A percentile compares a stretch with the other conserved stretches of the same genome.
These are phyloP conservation scores for Anguilla anguilla DNA, from an alignment of 2,797 vertebrate species.

Conservation along the genomic window DNA sequence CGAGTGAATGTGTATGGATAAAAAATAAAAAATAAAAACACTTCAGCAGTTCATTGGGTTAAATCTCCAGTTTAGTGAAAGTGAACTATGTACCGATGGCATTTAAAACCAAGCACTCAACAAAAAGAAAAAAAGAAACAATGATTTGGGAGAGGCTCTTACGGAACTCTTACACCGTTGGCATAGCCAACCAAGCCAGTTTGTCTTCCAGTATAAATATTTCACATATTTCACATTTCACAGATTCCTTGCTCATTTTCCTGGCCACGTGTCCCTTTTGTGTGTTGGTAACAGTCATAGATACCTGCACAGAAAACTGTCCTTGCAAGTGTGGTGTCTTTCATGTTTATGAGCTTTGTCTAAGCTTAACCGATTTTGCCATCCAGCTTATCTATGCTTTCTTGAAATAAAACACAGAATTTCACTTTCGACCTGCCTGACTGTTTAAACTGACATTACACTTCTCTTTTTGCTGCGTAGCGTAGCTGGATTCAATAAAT, in stretches of 20 bases:
- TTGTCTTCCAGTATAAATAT: not conserved
- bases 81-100: not conserved
- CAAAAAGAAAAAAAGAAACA: not conserved
- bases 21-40: not conserved
- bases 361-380: not conserved
- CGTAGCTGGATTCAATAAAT: not conserved
- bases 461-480: not conserved
- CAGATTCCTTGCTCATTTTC: not conserved
- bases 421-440: not conserved
- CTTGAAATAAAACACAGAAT: not conserved
- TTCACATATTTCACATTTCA: too few relatives aligned
- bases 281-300: not conserved
- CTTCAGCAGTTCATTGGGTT: not conserved
- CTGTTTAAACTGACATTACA: not conserved
- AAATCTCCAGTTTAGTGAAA: not conserved
- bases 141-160: not conserved
- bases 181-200: not conserved
- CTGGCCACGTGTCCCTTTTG: not conserved
- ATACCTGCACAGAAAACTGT: not conserved
- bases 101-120: not conserved
- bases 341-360: not conserved
- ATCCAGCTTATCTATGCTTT: not conserved
- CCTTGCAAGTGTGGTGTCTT: not conserved
- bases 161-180: not conserved
- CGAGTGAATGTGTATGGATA: not conserved